Evolutionary conservation across 1,140 invertebrate species (phyloP).

Genomic region (Bombus haemorrhoidalis): DNA sequence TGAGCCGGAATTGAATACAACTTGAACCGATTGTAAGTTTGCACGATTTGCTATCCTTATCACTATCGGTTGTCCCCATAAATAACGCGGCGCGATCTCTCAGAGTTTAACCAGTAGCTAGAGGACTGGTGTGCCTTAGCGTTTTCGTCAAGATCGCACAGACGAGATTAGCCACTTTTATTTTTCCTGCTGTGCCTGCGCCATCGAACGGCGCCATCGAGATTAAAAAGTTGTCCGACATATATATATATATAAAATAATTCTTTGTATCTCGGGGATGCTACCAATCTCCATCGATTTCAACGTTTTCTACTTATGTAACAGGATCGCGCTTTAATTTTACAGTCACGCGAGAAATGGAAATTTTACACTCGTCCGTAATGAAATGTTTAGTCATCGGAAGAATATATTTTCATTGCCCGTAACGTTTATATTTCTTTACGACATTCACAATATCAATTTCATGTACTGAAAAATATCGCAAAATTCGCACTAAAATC

Average conservation of each 20-base stretch:
- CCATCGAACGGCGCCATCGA: slow-evolving; percentile 1
- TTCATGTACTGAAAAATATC: background rate
- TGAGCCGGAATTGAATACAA: slow-evolving; percentile 78
- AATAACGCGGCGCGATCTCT: slow-evolving; percentile 66
- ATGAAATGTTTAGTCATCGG: background rate
- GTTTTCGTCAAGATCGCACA: slow-evolving; percentile 36
- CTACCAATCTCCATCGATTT: background rate
- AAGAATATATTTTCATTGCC: no score
- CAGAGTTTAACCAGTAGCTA: slow-evolving; percentile 34
- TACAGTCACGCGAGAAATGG: background rate
- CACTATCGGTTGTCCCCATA: slow-evolving; percentile 74
- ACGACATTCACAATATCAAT: background rate
- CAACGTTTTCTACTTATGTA: background rate
- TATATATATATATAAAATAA: no score
- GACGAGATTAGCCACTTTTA: slow-evolving; percentile 30
- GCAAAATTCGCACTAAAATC: no score
- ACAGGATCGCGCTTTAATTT: background rate
- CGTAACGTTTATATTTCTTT: background rate
- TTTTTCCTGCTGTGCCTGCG: slow-evolving; percentile 1
- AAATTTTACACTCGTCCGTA: background rate
- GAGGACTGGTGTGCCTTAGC: background rate
- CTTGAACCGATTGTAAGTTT: slow-evolving; percentile 74
- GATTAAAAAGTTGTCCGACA: slow-evolving; percentile 26
- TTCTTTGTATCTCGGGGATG: background rate
- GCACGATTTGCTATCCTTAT: slow-evolving; percentile 77